Percentiles rank a stretch among this genome's conserved stretches.
phyloP scores from a whole-genome alignment of 2,113 vertebrate species.

The Cavia porcellus region DNA sequence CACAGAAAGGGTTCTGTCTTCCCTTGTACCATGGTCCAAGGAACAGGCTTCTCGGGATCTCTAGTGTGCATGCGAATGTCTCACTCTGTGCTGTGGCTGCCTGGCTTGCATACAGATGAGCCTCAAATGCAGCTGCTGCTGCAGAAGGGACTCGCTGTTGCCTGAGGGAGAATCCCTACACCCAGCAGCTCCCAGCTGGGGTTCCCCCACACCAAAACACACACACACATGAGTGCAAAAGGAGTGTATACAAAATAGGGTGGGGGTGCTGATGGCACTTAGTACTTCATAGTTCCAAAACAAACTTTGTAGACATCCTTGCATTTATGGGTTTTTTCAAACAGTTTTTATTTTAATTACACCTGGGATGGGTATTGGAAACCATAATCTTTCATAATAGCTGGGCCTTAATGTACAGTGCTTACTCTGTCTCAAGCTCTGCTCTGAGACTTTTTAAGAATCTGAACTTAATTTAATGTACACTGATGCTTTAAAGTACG shows the following conservation, averaged over 20 bases:
- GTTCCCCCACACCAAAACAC: not conserved
- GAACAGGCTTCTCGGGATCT: slow-evolving; percentile 7
- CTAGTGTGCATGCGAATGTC: slow-evolving; percentile 41
- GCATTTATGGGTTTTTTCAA: not conserved
- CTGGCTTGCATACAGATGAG: slow-evolving; percentile 67
- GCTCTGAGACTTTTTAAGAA: slow-evolving; percentile 14
- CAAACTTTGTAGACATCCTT: not conserved
- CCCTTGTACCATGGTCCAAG: not conserved
- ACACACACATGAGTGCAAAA: not conserved
- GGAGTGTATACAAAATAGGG: too few species aligned
- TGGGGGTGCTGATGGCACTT: too few species aligned
- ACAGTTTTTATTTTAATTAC: not conserved
- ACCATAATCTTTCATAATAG: not conserved
- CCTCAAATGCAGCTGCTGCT: not conserved
- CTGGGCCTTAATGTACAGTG: not conserved
- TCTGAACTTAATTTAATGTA: not conserved
- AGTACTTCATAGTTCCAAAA: not conserved
- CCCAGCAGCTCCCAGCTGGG: not conserved
- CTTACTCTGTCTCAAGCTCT: not conserved
- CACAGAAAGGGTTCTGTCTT: not conserved
- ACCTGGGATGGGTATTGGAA: not conserved
- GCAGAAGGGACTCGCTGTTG: not conserved
- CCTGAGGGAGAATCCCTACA: not conserved
- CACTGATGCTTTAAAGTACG: not conserved
- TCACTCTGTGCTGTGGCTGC: slow-evolving; percentile 25